phyloP scores from a whole-genome alignment of 2,888 invertebrate genomes.

The Hyposoter dolosus region DNA sequence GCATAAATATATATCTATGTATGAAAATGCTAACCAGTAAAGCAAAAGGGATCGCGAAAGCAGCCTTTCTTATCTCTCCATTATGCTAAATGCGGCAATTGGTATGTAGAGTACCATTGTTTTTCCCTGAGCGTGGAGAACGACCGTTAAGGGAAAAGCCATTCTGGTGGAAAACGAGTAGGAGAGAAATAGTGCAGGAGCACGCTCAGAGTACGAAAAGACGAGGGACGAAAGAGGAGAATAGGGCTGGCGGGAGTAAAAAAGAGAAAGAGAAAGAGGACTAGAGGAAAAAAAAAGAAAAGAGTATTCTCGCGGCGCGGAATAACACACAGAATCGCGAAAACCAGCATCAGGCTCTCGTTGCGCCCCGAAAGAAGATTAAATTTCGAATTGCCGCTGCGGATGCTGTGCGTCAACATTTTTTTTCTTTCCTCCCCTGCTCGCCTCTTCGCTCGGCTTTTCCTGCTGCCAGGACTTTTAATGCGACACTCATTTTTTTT shows the following conservation, averaged over 20 bases:
- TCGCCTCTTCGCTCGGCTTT: conserved; percentile 15
- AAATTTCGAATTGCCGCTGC: conserved; percentile 69
- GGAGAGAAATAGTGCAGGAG: conserved; percentile 60
- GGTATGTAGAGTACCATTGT: conserved; percentile 71
- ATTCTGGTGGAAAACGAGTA: conserved; percentile 59
- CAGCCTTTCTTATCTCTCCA: conserved; percentile 67
- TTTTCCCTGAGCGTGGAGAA: conserved; percentile 67
- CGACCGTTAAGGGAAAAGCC: conserved; percentile 67
- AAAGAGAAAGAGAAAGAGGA: neutral
- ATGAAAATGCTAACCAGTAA: conserved; percentile 22
- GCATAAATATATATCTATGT: neutral
- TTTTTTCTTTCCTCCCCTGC: conserved; percentile 25
- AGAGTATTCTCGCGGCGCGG: conserved; percentile 27
- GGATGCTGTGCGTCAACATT: conserved; percentile 63
- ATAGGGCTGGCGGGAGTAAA: neutral
- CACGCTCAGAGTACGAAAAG: conserved; percentile 44
- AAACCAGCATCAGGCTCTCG: conserved; percentile 47
- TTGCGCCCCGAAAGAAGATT: conserved; percentile 66
- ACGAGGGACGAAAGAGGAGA: conserved; percentile 1
- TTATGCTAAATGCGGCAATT: conserved; percentile 71
- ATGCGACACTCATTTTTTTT: conserved; percentile 38
- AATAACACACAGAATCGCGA: conserved; percentile 61
- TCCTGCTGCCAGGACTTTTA: conserved; percentile 30
- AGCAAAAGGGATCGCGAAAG: conserved; percentile 43
- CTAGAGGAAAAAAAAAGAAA: conserved; percentile 5